Conservation (phyloP, 2,113 vertebrate genomes). For the Nesoenas mayeri region DNA sequence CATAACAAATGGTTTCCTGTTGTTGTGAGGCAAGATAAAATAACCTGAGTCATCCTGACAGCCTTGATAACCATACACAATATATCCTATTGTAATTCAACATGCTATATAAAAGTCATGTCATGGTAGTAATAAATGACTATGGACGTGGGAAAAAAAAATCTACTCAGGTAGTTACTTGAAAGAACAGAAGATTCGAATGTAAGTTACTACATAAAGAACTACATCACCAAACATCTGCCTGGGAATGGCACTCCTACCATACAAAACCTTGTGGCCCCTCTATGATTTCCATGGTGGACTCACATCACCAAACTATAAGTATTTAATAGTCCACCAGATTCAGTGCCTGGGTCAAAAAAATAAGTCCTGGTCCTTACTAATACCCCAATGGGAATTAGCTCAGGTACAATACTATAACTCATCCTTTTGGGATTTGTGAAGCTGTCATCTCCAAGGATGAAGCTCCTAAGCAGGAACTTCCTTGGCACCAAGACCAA, state of each 20-base stretch:
- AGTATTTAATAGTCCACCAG: not conserved
- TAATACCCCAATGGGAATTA: not conserved
- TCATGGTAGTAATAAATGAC: not conserved
- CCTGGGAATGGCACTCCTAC: not conserved
- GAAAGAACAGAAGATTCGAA: not conserved
- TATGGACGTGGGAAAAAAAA: not conserved
- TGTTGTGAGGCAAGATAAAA: not conserved
- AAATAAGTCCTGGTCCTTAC: not conserved
- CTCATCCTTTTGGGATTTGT: not conserved
- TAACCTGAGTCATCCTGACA: not conserved
- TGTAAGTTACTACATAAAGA: not conserved
- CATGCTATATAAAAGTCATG: not conserved
- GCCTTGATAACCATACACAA: not conserved
- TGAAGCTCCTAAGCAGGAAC: slow-evolving; percentile 14
- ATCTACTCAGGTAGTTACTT: not conserved
- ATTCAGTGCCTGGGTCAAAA: not conserved
- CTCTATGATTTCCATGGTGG: not conserved
- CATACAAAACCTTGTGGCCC: not conserved
- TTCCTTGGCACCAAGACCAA: slow-evolving; percentile 4
- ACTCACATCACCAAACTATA: not conserved
- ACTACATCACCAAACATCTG: not conserved
- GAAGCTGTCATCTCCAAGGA: not conserved
- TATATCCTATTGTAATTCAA: not conserved
- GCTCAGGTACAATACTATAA: not conserved
- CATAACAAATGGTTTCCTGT: not conserved